phyloP scores from a whole-genome alignment of 2,888 invertebrate species.

The Polietes domitor region DNA sequence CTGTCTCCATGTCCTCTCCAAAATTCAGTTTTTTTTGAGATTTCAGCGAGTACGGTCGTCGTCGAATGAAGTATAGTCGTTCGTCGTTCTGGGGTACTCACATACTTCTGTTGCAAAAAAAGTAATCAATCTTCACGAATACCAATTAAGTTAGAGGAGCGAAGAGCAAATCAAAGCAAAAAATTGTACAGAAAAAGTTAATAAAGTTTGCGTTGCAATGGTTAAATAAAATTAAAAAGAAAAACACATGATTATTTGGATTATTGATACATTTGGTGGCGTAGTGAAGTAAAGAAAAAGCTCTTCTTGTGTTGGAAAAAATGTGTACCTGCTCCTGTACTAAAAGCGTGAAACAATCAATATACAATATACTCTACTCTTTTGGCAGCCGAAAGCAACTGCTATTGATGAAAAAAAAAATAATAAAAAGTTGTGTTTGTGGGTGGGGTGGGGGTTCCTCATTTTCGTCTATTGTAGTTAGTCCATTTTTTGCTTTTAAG shows the following conservation, averaged over 20 bases:
- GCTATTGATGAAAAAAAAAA: not conserved
- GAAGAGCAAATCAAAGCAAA: no score
- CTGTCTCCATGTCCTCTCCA: no score
- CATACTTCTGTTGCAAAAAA: no score
- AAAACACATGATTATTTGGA: slow-evolving; percentile 22
- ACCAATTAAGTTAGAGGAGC: no score
- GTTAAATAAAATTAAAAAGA: no score
- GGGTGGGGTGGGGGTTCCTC: not conserved
- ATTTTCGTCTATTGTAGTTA: not conserved
- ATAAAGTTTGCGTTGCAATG: no score
- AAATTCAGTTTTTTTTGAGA: no score
- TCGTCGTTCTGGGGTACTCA: no score
- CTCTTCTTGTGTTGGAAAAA: slow-evolving; percentile 41
- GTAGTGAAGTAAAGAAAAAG: slow-evolving; percentile 44
- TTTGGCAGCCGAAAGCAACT: slow-evolving; percentile 31
- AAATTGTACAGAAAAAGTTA: no score
- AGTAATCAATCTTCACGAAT: no score
- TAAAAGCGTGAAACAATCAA: slow-evolving; percentile 62
- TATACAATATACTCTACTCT: slow-evolving; percentile 47
- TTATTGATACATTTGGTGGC: slow-evolving; percentile 44
- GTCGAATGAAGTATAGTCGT: no score
- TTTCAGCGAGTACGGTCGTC: no score
- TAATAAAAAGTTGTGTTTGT: not conserved
- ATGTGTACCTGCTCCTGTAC: slow-evolving; percentile 62
- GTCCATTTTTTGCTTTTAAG: slow-evolving; percentile 40